Evolutionary conservation across 1,140 invertebrate genomes (phyloP).

Genomic region (Musca vetustissima): DNA sequence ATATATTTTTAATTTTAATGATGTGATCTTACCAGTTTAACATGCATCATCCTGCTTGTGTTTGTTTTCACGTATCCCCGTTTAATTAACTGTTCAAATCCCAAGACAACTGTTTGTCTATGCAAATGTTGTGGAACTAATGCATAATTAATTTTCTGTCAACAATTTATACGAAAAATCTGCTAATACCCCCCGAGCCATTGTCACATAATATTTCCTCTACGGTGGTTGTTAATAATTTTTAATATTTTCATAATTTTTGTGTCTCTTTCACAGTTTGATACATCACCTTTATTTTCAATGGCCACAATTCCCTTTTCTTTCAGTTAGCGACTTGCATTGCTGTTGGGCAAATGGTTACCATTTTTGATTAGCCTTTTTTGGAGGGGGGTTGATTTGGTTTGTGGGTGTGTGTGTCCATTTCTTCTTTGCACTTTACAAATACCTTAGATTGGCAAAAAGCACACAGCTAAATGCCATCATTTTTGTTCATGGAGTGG

Average conservation of each 20-base stretch:
- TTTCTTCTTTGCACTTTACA: too few relatives aligned
- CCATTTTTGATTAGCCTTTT: too few relatives aligned
- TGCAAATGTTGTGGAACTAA: constrained; percentile 25
- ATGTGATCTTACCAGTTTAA: constrained; percentile 38
- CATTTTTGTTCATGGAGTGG: too few relatives aligned
- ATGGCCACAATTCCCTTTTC: background rate
- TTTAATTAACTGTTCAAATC: constrained; percentile 2
- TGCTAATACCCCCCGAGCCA: too few relatives aligned
- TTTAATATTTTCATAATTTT: background rate
- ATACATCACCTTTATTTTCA: too few relatives aligned
- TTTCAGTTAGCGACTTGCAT: background rate
- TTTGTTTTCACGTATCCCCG: constrained; percentile 12
- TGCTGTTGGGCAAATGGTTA: background rate
- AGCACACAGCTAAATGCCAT: too few relatives aligned
- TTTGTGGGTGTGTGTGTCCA: too few relatives aligned
- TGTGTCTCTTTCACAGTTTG: background rate
- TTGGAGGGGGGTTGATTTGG: too few relatives aligned
- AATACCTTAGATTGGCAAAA: too few relatives aligned
- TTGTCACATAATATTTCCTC: too few relatives aligned
- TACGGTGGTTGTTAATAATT: background rate
- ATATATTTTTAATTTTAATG: background rate
- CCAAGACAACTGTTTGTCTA: constrained; percentile 25
- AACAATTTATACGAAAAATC: constrained; percentile 27
- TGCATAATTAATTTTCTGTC: constrained; percentile 28
- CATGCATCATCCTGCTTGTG: constrained; percentile 42